These are phyloP conservation scores for Erpobdella octoculata DNA, from an alignment of 2,888 invertebrate species.

Conservation along the genomic window DNA sequence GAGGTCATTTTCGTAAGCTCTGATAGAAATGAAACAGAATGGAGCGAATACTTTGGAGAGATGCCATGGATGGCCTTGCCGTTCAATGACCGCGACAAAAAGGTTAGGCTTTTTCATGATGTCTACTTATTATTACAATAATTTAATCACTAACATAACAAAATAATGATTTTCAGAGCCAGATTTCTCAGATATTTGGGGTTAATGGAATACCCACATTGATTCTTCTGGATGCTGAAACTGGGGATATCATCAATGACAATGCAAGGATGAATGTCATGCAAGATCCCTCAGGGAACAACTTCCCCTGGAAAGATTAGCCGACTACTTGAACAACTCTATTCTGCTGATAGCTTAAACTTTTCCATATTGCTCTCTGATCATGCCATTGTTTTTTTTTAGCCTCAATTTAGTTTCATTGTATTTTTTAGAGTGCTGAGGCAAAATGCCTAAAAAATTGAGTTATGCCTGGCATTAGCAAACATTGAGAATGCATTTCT, in stretches of 20 bases:
- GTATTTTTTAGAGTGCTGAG: too few relatives aligned
- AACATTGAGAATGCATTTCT: too few relatives aligned
- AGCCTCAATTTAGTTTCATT: too few relatives aligned
- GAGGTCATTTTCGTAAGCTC: conserved; percentile 76
- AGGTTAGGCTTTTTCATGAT: conserved; percentile 9
- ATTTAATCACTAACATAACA: not conserved
- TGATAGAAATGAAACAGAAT: conserved; percentile 75
- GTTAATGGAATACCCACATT: conserved; percentile 62
- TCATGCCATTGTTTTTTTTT: too few relatives aligned
- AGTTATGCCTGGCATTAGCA: too few relatives aligned
- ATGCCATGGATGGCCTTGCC: conserved; percentile 71
- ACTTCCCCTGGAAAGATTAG: conserved; percentile 31
- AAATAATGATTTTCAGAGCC: not conserved
- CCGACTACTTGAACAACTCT: too few relatives aligned
- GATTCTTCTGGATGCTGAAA: conserved; percentile 65
- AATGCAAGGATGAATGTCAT: conserved; percentile 70
- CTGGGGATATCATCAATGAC: conserved; percentile 64
- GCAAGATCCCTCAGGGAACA: conserved; percentile 68
- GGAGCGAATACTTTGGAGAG: conserved; percentile 63
- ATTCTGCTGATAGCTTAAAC: too few relatives aligned
- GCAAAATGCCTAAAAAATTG: too few relatives aligned
- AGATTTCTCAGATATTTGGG: conserved; percentile 19
- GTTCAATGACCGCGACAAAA: conserved; percentile 55
- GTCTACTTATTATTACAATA: not conserved
- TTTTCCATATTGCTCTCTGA: too few relatives aligned